Evolutionary conservation across 2,888 invertebrate genomes (phyloP), one percentile per base, ranked within the genome.

Genomic region (Leptinotarsa peninsularis): DNA sequence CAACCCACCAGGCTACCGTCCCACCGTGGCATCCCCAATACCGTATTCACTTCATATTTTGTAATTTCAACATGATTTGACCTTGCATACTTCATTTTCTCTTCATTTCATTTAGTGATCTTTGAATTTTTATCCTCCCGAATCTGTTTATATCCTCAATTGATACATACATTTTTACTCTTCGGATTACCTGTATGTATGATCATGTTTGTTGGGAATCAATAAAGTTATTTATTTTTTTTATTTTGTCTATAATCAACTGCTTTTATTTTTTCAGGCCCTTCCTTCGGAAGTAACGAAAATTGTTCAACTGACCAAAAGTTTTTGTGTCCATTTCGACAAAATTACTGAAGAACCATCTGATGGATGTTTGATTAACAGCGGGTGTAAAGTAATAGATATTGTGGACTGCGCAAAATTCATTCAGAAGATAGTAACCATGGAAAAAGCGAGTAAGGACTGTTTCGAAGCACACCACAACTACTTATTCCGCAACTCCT

Each of bases 321-420:
- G 73, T 1, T 87, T 87, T 71, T 85, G 85, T 23, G 79, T 85
- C 1, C 85, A 86, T 73, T 87, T 87, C 74, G 87, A 87, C 68
- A 84, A 83, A 78, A 72, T 81, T 4, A 82, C 71, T 70, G 86
- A 86, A 77, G 84, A 85, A 78, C 69, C 81, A 21, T 63, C 77
- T 17, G 70, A 78, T 13, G 75, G 81, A 63, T 76, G 78, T 17
- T 71, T 82, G 21, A 56, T 83, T 21, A 72, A 77, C 49, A 85
- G 83, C 67, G 85, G 85, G 23, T 83, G 83, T 67, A 86, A 86
- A 79, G 79, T 84, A 15, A 66, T 85, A 7, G 86, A 86, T 69
- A 76, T 86, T 18, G 69, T 86, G 66, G 83, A 86, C 67, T 80
- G 81, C 33, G 83, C 84, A 13, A 77, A 79, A 21, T 84, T 77